Conservation (phyloP, 2,113 vertebrate species). For the Periophthalmodon schlosseri region DNA sequence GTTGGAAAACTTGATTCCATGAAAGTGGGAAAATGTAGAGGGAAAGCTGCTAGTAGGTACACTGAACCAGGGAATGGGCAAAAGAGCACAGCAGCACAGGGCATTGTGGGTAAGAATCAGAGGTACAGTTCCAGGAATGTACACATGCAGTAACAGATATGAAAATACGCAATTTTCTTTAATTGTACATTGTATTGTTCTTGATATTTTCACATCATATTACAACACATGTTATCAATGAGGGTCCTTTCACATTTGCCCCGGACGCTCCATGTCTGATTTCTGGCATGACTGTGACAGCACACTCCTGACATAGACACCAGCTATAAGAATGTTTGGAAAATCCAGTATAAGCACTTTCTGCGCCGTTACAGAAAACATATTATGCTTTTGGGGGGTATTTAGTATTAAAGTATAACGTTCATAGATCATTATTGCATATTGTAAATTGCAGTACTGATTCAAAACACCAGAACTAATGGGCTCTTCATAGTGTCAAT, state of each 20-base stretch:
- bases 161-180: neutral
- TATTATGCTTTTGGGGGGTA: too few relatives aligned
- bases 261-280: conserved; percentile 79
- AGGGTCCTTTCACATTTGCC: conserved; percentile 51
- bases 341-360: neutral
- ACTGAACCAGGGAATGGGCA: neutral
- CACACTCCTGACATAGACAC: neutral
- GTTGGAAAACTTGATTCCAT: neutral
- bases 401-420: too few relatives aligned
- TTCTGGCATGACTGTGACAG: conserved; percentile 82
- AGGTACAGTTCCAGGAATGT: neutral
- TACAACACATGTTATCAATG: conserved; percentile 15
- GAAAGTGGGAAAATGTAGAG: neutral
- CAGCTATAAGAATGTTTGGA: neutral
- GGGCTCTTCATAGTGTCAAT: too few relatives aligned
- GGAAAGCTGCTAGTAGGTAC: neutral
- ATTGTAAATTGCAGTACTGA: too few relatives aligned
- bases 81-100: neutral
- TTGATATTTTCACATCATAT: neutral
- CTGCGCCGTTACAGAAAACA: too few relatives aligned
- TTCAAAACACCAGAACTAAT: too few relatives aligned
- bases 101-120: neutral
- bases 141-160: neutral
- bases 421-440: too few relatives aligned
- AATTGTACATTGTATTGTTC: neutral